Evolutionary conservation across 2,888 invertebrate species (phyloP).

Genomic region (Chirona hameri): DNA sequence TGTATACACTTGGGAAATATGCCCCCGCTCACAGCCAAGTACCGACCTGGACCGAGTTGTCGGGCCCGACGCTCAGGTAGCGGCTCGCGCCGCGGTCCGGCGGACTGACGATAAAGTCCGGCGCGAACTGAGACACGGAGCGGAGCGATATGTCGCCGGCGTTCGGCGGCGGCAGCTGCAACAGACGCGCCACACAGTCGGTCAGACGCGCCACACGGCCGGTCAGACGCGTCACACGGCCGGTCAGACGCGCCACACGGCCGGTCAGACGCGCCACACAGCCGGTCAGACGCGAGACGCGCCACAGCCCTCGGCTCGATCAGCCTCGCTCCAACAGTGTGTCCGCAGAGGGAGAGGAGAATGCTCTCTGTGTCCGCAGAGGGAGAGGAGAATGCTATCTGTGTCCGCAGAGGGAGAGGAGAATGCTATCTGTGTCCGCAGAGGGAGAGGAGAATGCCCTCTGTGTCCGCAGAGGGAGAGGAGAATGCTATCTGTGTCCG

Average conservation of each 20-base stretch:
- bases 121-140: not conserved
- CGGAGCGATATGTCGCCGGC: not conserved
- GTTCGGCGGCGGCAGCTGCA: constrained; percentile 1
- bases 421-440: no score
- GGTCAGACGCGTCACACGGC: not conserved
- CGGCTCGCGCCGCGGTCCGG: not conserved
- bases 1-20: no score
- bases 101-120: not conserved
- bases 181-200: not conserved
- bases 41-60: not conserved
- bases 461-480: no score
- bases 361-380: no score
- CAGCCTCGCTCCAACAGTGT: no score
- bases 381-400: no score
- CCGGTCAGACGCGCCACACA: not conserved
- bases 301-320: no score
- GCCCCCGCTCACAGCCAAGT: not conserved
- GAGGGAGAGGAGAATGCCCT: no score
- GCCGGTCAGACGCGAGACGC: not conserved
- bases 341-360: no score
- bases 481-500: no score
- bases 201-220: no score
- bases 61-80: not conserved
- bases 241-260: not conserved
- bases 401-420: no score